Evolutionary conservation across 2,888 invertebrate genomes (phyloP).

Genomic region (Empis livida): DNA sequence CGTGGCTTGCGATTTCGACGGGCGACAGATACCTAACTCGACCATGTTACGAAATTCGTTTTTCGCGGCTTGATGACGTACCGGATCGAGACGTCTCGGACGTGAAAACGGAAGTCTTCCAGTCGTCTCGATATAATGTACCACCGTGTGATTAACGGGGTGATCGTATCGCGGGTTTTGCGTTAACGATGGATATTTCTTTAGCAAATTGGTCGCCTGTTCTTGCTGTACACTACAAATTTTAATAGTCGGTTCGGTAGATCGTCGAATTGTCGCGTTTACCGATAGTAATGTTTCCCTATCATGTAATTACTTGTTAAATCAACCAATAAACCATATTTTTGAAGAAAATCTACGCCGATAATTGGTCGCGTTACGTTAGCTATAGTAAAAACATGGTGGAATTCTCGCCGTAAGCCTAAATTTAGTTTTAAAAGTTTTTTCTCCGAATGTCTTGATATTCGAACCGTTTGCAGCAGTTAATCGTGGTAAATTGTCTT

Average conservation of each 20-base stretch:
- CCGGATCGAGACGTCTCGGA: not conserved
- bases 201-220: not conserved
- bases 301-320: not conserved
- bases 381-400: not conserved
- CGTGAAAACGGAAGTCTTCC: not conserved
- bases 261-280: not conserved
- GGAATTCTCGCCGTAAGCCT: not conserved
- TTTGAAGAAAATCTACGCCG: slow-evolving; percentile 8
- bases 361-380: slow-evolving; percentile 9
- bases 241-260: not conserved
- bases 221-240: not conserved
- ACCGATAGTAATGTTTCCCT: not conserved
- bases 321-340: not conserved
- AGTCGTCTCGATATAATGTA: not conserved
- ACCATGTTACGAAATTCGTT: not conserved
- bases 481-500: not conserved
- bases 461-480: not conserved
- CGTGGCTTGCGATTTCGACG: not conserved
- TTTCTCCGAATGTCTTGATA: not conserved
- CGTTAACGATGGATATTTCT: not conserved
- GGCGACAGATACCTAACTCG: not conserved
- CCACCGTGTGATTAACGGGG: not conserved
- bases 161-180: not conserved
- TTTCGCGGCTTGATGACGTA: not conserved
- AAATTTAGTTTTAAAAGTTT: not conserved